Conservation (phyloP, 1,140 invertebrate species). For the Drosophila tristis region DNA sequence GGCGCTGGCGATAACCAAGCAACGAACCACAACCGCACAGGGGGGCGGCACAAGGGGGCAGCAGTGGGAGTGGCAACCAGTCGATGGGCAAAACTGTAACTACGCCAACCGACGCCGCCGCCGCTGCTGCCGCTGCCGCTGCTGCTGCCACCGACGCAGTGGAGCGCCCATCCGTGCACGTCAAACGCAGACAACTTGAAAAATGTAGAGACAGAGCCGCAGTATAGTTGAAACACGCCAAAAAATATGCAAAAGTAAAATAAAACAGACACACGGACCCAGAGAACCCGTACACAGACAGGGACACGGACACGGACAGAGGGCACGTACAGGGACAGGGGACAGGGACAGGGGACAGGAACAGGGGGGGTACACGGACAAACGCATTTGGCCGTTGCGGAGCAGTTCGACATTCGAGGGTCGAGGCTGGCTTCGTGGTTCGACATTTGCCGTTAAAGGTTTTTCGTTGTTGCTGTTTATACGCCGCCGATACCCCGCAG, state of each 20-base stretch:
- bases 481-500: constrained; percentile 14
- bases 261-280: constrained; percentile 64
- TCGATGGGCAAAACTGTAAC: constrained; percentile 68
- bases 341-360: background rate
- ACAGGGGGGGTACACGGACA: constrained; percentile 19
- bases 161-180: constrained; percentile 78
- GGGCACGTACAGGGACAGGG: too few relatives aligned
- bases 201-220: constrained; percentile 81
- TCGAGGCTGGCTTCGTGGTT: constrained; percentile 26
- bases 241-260: constrained; percentile 83
- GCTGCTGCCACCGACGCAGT: constrained; percentile 57
- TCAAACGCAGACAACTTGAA: constrained; percentile 83
- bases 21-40: constrained; percentile 77
- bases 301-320: background rate
- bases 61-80: constrained; percentile 15
- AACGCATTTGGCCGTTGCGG: constrained; percentile 66
- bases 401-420: constrained; percentile 50
- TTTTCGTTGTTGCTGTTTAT: constrained; percentile 60
- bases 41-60: background rate
- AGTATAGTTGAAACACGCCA: constrained; percentile 81
- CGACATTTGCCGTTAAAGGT: constrained; percentile 79
- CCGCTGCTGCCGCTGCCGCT: constrained; percentile 8
- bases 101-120: constrained; percentile 62
- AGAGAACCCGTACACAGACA: too few relatives aligned
- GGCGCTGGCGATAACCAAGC: constrained; percentile 76